A percentile compares a stretch with the other conserved stretches of the same genome.
Conservation (phyloP, 1,140 invertebrate genomes). For the Saxidomus purpurata region DNA sequence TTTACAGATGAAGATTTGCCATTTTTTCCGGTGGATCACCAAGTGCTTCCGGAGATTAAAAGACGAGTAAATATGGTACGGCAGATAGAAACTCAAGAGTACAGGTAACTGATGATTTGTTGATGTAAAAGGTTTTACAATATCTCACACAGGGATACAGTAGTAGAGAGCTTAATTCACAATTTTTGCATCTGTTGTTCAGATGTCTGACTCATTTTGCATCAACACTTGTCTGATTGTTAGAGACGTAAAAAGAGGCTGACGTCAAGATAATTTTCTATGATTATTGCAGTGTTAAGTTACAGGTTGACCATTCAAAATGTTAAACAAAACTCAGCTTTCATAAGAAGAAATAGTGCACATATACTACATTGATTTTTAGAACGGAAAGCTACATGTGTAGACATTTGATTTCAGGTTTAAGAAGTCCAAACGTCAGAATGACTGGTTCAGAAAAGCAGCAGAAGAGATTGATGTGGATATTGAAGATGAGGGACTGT, state of each 20-base stretch:
- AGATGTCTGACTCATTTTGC: too few species aligned
- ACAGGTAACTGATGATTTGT: constrained; percentile 71
- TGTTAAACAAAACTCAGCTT: too few species aligned
- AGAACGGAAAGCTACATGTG: too few species aligned
- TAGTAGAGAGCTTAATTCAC: too few species aligned
- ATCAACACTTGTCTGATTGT: too few species aligned
- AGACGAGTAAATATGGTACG: constrained; percentile 92
- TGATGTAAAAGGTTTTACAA: constrained; percentile 87
- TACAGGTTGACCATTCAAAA: too few species aligned
- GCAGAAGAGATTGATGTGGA: constrained; percentile 95
- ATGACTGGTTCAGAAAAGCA: constrained; percentile 94
- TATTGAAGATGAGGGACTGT: constrained; percentile 92
- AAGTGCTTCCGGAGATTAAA: constrained; percentile 90
- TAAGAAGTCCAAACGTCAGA: constrained; percentile 90
- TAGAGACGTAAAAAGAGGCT: too few species aligned
- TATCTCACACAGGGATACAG: constrained; percentile 90
- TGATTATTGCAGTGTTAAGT: too few species aligned
- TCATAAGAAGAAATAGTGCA: too few species aligned
- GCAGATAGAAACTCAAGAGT: constrained; percentile 90
- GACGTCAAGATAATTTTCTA: too few species aligned
- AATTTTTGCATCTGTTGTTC: too few species aligned
- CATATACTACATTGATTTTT: too few species aligned
- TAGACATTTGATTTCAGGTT: constrained; percentile 75
- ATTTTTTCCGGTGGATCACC: constrained; percentile 92
- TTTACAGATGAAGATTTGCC: constrained; percentile 93